Conservation (phyloP, 2,113 vertebrate genomes). For the Larimichthys polyactis region DNA sequence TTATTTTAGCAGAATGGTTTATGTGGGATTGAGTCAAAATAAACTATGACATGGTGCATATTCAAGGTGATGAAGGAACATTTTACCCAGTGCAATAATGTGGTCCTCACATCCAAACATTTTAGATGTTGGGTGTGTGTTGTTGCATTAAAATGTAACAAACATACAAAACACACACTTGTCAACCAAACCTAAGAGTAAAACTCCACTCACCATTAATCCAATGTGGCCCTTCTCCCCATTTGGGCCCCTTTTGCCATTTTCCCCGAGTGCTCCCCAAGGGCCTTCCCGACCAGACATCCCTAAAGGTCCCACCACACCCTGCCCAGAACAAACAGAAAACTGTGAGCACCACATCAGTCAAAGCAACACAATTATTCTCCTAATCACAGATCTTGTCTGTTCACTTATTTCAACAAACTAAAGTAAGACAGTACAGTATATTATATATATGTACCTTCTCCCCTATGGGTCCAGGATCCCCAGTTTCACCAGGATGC, state of each 20-base stretch:
- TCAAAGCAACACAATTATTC: background rate
- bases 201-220: conserved; percentile 79
- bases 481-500: conserved; percentile 81
- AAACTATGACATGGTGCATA: background rate
- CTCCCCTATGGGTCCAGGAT: conserved; percentile 80
- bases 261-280: conserved; percentile 80
- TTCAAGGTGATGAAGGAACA: background rate
- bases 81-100: background rate
- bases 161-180: background rate
- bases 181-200: background rate
- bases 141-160: background rate
- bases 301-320: conserved; percentile 82
- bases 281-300: conserved; percentile 83
- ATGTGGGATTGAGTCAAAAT: background rate
- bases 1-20: background rate
- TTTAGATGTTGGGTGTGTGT: background rate
- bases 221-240: conserved; percentile 88
- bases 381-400: background rate
- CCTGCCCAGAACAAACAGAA: conserved; percentile 76
- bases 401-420: background rate
- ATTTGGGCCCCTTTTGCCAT: conserved; percentile 82
- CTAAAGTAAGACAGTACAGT: background rate
- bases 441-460: conserved; percentile 79
- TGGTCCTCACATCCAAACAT: background rate
- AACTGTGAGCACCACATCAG: background rate